Conservation (phyloP, 1,140 invertebrate species). For the Atta cephalotes region DNA sequence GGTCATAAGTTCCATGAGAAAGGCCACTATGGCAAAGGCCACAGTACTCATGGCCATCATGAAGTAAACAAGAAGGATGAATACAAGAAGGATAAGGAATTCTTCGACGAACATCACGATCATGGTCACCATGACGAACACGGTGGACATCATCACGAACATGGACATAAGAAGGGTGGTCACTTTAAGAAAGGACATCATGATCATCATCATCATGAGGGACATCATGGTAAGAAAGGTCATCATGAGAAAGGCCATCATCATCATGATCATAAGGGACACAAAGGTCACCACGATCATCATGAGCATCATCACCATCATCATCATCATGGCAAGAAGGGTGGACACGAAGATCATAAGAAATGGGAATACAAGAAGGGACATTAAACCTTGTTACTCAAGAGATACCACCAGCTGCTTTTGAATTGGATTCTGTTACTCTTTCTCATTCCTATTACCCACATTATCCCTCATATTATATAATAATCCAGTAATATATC, state of each 20-base stretch:
- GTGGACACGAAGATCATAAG: conserved; percentile 75
- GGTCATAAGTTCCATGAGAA: conserved; percentile 90
- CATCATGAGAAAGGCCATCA: conserved; percentile 84
- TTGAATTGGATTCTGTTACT: conserved; percentile 23
- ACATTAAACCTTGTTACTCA: conserved; percentile 48
- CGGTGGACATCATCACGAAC: conserved; percentile 91
- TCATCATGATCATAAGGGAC: conserved; percentile 84
- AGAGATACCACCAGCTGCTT: conserved; percentile 63
- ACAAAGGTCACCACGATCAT: conserved; percentile 82
- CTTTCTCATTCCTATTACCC: conserved; percentile 5
- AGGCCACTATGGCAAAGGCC: conserved; percentile 89
- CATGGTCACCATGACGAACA: conserved; percentile 93
- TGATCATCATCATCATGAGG: conserved; percentile 89
- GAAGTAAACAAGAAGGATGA: conserved; percentile 91
- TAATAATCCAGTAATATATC: conserved; percentile 7
- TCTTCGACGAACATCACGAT: conserved; percentile 93
- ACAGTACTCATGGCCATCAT: conserved; percentile 89
- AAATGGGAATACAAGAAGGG: conserved; percentile 70
- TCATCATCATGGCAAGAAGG: conserved; percentile 77
- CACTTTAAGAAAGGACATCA: conserved; percentile 92
- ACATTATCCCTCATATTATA: neutral
- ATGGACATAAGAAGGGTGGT: conserved; percentile 90
- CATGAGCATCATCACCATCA: conserved; percentile 77
- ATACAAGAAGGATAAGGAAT: conserved; percentile 91
- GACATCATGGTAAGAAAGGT: conserved; percentile 90